phyloP scores from a whole-genome alignment of 2,113 vertebrate genomes.

The Gymnarchus niloticus region DNA sequence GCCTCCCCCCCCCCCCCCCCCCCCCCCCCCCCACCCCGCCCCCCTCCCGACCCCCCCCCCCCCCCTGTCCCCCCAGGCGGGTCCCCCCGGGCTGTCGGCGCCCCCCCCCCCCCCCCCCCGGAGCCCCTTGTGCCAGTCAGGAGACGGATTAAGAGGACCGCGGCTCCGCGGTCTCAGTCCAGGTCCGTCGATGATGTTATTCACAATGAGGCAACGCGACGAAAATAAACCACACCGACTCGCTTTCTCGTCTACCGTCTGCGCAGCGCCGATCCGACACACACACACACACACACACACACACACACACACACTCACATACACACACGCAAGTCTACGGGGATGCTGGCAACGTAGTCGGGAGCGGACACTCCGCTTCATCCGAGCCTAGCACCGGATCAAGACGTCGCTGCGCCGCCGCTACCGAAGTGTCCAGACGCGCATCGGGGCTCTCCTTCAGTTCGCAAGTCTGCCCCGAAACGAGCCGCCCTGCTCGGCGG shows the following conservation, averaged over 20 bases:
- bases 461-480: constrained; percentile 3
- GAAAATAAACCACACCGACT: constrained; percentile 31
- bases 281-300: constrained; percentile 46
- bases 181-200: neutral
- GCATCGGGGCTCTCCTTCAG: constrained; percentile 2
- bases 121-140: neutral
- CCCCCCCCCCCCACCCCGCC: neutral
- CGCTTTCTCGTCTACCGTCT: constrained; percentile 37
- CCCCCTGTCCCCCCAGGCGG: neutral
- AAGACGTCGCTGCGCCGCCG: neutral
- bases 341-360: constrained; percentile 34
- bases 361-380: constrained; percentile 16
- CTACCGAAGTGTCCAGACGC: neutral
- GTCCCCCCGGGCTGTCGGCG: neutral
- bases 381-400: neutral
- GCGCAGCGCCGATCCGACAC: constrained; percentile 36
- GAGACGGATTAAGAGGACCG: neutral
- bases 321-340: constrained; percentile 38
- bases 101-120: neutral
- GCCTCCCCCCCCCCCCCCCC: too few species aligned
- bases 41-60: neutral
- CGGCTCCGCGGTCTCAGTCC: constrained; percentile 1
- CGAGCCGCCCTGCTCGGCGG: constrained; percentile 31
- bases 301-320: constrained; percentile 47
- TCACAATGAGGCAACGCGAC: constrained; percentile 27